Evolutionary conservation across 2,113 vertebrate genomes (phyloP), one percentile per base, ranked within the genome.

Genomic region (Gambusia holbrooki): DNA sequence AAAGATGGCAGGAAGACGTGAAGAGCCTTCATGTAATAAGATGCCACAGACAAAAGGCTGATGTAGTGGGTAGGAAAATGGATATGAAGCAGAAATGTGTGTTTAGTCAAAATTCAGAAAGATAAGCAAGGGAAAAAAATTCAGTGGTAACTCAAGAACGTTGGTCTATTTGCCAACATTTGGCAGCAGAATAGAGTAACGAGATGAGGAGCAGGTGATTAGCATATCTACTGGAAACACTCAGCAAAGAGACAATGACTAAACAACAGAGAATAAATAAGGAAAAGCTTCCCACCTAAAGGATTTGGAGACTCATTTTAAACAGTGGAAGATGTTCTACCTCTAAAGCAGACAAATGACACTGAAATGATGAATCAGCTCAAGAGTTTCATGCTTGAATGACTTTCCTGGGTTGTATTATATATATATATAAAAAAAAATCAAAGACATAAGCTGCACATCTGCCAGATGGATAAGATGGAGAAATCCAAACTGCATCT

Each of bases 391-490:
- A 64, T 13, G 25, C 3, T 6, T 76, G 30, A 74, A 79, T 48
- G 30, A 63, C 3, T 19, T 13, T 4, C 15, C 40, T 42, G 40
- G 40, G 4, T 74, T 76, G 28, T 25, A 69, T 73, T 48, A 28
- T 13, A 69, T 27, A 27, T 27, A 27, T 27, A 27, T 27, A 27
- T 27, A 80, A 82, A 58, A 68, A 51, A 82, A 71, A 80, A 82
- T 66, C 62, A 71, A 79, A 87, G 76, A n/a, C 64, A 35, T 3
- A 40, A 22, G 71, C 35, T 77, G 29, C 77, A 80, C 84, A 88
- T 91, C 84, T 88, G 87, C 85, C 68, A 12, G 69, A 73, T 61
- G 30, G 64, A 74, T 33, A 33, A 10, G 61, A 4, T 6, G 64
- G 33, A 37, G 37, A 62, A 40, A 77, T 81, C 45, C 68, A 66